Evolutionary conservation across 2,797 vertebrate genomes (phyloP).

Genomic region (Amblyopsis hoosieri): DNA sequence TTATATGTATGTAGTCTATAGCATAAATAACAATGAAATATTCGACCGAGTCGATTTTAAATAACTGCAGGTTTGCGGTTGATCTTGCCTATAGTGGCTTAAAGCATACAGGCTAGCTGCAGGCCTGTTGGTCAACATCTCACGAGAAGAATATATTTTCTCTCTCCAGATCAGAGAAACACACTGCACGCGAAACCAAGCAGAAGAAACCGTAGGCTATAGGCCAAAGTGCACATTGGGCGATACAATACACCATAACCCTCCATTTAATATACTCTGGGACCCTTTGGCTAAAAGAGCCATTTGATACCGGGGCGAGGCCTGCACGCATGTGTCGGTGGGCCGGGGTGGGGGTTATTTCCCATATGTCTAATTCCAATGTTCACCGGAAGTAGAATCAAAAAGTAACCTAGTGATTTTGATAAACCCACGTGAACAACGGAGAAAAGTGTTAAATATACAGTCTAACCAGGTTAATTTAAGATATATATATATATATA

Average conservation of each 20-base stretch:
- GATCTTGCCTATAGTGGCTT: too few species aligned
- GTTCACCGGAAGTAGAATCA: conserved; percentile 46
- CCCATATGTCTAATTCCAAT: conserved; percentile 55
- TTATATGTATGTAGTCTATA: too few species aligned
- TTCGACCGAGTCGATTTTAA: too few species aligned
- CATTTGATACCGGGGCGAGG: conserved; percentile 67
- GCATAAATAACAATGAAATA: too few species aligned
- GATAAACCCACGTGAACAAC: not conserved
- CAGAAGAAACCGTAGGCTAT: conserved; percentile 55
- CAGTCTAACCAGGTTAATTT: too few species aligned
- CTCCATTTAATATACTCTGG: conserved; percentile 79
- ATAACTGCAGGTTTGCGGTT: too few species aligned
- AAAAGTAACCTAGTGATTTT: conserved; percentile 9
- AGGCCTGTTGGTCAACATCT: too few species aligned
- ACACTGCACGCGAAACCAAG: conserved; percentile 11
- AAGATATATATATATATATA: too few species aligned
- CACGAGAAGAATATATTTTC: not conserved
- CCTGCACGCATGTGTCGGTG: conserved; percentile 6
- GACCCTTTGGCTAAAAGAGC: conserved; percentile 68
- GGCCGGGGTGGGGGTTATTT: conserved; percentile 40
- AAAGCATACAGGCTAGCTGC: too few species aligned
- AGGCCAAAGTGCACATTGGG: conserved; percentile 76
- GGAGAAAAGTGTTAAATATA: not conserved
- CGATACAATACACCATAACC: conserved; percentile 72
- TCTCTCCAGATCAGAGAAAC: not conserved